phyloP scores from a whole-genome alignment of 2,113 vertebrate species.

The Zosterops lateralis region DNA sequence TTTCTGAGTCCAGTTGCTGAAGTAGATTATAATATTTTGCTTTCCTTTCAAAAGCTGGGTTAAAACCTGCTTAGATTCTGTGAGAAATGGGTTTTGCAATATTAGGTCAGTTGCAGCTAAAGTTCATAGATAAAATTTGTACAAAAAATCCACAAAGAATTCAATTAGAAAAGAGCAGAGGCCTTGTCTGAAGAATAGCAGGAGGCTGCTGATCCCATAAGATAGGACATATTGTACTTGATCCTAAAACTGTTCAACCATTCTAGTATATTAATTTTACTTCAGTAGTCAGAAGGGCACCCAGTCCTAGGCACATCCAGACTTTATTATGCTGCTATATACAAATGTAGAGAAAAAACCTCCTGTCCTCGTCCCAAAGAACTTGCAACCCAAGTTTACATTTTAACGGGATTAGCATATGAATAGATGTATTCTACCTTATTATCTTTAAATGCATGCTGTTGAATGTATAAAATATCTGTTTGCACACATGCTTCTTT shows the following conservation, averaged over 20 bases:
- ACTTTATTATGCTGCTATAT: neutral
- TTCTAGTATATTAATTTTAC: neutral
- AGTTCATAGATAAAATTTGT: constrained; percentile 20
- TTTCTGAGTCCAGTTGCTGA: neutral
- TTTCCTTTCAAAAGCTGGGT: constrained; percentile 61
- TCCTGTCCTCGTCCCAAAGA: neutral
- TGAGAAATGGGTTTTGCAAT: constrained; percentile 45
- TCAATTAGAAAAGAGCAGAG: constrained; percentile 17
- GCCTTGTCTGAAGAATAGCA: constrained; percentile 13
- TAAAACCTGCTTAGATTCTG: constrained; percentile 58
- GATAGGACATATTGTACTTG: neutral
- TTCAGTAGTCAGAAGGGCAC: neutral
- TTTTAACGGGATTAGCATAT: neutral
- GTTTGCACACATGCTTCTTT: neutral
- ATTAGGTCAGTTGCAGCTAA: constrained; percentile 27
- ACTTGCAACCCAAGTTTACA: neutral
- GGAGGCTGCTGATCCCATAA: neutral
- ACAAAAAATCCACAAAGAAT: neutral
- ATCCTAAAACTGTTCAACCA: neutral
- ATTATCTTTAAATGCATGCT: neutral
- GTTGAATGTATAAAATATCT: neutral
- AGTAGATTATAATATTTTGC: constrained; percentile 50
- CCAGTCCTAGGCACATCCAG: neutral
- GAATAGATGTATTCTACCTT: neutral
- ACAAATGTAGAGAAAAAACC: neutral